phyloP scores from a whole-genome alignment of 2,797 vertebrate species.

The Oryzias sinensis region DNA sequence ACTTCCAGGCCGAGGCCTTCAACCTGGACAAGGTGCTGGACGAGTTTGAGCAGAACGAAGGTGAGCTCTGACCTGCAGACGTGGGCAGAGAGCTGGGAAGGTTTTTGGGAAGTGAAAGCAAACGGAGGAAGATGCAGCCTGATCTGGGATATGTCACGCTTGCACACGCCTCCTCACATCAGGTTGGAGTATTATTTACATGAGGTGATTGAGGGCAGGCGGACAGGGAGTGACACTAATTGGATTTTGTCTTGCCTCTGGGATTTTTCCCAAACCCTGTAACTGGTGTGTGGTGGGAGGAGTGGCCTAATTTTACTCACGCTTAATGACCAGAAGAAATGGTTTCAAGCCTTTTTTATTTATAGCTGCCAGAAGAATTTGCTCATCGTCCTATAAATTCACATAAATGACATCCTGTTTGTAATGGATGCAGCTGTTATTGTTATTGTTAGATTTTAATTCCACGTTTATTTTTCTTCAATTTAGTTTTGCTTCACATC shows the following conservation, averaged over 20 bases:
- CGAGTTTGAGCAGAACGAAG: slow-evolving; percentile 99
- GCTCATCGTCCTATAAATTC: no score
- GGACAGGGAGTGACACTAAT: slow-evolving; percentile 57
- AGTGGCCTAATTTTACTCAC: slow-evolving; percentile 12
- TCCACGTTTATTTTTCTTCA: no score
- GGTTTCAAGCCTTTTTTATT: slow-evolving; percentile 9
- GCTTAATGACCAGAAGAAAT: slow-evolving; percentile 13
- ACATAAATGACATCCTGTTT: no score
- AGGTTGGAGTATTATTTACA: slow-evolving; percentile 34
- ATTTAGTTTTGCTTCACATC: no score
- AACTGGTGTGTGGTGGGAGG: slow-evolving; percentile 51
- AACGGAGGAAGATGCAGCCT: background rate
- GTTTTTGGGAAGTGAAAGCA: background rate
- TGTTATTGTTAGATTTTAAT: no score
- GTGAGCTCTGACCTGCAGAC: slow-evolving; percentile 68
- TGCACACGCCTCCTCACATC: slow-evolving; percentile 6
- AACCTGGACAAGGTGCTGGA: slow-evolving; percentile 99
- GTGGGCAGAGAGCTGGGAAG: background rate
- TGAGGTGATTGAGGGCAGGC: slow-evolving; percentile 44
- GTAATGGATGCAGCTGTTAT: no score
- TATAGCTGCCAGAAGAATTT: no score
- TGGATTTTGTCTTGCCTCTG: slow-evolving; percentile 54
- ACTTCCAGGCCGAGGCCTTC: slow-evolving; percentile 98
- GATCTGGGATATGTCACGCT: slow-evolving; percentile 10
- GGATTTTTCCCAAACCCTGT: slow-evolving; percentile 47